Evolutionary conservation across 2,113 vertebrate genomes (phyloP).

Genomic region (Lanius collurio): DNA sequence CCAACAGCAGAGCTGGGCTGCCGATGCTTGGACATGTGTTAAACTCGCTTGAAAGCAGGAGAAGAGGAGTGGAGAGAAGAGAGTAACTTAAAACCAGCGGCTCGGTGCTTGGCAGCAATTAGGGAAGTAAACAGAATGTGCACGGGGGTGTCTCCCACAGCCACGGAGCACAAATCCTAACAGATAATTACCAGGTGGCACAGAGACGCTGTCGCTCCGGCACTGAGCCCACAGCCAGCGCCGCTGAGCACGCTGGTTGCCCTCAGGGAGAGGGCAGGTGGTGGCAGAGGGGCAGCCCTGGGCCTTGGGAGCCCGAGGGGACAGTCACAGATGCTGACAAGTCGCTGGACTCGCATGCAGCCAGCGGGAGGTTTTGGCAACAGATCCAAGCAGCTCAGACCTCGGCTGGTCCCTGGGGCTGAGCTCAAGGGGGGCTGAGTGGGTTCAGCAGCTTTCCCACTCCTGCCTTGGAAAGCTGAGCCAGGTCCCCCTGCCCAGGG

Average conservation of each 20-base stretch:
- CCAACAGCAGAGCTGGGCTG: not conserved
- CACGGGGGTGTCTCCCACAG: not conserved
- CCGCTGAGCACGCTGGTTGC: accelerated
- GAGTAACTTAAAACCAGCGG: not conserved
- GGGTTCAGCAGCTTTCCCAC: not conserved
- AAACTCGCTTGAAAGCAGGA: not conserved
- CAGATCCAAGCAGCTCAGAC: not conserved
- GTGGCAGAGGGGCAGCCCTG: not conserved
- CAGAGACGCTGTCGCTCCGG: not conserved
- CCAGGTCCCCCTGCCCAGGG: not conserved
- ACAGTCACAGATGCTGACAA: not conserved
- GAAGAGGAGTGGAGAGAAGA: not conserved
- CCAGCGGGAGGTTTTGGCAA: not conserved
- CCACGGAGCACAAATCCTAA: not conserved
- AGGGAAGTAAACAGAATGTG: not conserved
- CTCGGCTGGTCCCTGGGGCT: accelerated
- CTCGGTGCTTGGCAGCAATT: not conserved
- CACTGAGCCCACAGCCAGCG: not conserved
- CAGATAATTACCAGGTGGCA: not conserved
- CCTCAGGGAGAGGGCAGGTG: not conserved
- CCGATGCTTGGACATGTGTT: not conserved
- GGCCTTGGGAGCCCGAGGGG: not conserved
- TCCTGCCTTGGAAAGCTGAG: not conserved
- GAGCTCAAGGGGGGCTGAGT: not conserved
- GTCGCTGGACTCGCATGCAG: not conserved